Percentiles rank a stretch among this genome's conserved stretches.
phyloP scores from a whole-genome alignment of 2,113 vertebrate genomes.

The Dicentrarchus labrax region DNA sequence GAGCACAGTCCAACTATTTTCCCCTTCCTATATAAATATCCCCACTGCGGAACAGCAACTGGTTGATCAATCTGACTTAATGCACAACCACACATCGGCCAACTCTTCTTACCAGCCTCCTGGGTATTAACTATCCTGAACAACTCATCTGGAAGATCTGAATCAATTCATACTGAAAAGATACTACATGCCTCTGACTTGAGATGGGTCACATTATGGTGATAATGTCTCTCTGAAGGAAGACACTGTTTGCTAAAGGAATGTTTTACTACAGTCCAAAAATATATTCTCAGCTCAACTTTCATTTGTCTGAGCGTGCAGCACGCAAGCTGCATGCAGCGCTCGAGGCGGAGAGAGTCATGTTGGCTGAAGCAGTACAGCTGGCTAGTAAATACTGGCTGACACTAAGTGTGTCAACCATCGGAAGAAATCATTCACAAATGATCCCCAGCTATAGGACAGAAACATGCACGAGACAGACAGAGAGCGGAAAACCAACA shows the following conservation, averaged over 20 bases:
- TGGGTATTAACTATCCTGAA: slow-evolving; percentile 48
- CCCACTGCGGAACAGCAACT: slow-evolving; percentile 52
- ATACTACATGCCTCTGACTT: slow-evolving; percentile 63
- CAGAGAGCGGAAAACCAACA: slow-evolving; percentile 24
- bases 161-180: slow-evolving; percentile 52
- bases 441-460: slow-evolving; percentile 38
- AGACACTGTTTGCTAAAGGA: slow-evolving; percentile 62
- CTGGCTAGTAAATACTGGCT: slow-evolving; percentile 59
- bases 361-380: slow-evolving; percentile 55
- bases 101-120: slow-evolving; percentile 38
- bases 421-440: slow-evolving; percentile 61
- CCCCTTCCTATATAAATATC: slow-evolving; percentile 48
- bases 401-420: slow-evolving; percentile 60
- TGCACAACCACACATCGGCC: slow-evolving; percentile 33
- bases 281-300: slow-evolving; percentile 71
- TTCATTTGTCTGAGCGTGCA: slow-evolving; percentile 64
- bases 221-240: slow-evolving; percentile 58
- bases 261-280: slow-evolving; percentile 73
- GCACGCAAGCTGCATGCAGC: slow-evolving; percentile 44
- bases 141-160: slow-evolving; percentile 58
- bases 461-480: slow-evolving; percentile 41
- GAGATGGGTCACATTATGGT: slow-evolving; percentile 54
- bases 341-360: slow-evolving; percentile 39
- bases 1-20: slow-evolving; percentile 48
- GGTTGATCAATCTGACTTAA: slow-evolving; percentile 65